Conservation (phyloP, 2,113 vertebrate species). For the Ammodramus savannarum region DNA sequence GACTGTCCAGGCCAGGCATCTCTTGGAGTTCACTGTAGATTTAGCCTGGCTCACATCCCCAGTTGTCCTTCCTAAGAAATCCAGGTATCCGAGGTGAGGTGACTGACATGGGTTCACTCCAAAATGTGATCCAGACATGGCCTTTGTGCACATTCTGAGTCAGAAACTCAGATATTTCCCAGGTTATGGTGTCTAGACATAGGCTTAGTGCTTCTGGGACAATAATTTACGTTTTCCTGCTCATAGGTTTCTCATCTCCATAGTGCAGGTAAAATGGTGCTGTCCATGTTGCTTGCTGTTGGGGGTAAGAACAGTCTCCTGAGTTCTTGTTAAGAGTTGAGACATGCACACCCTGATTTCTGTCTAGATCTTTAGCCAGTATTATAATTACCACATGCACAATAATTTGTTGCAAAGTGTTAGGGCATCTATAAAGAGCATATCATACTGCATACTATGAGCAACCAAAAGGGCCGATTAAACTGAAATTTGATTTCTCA, state of each 20-base stretch:
- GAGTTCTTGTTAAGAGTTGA: not conserved
- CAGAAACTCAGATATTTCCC: not conserved
- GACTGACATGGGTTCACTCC: not conserved
- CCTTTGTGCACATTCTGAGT: not conserved
- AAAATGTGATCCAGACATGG: not conserved
- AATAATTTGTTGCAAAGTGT: not conserved
- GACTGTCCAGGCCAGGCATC: not conserved
- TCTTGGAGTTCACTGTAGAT: not conserved
- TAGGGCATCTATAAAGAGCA: not conserved
- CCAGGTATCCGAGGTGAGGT: not conserved
- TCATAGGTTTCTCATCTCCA: not conserved
- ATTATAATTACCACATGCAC: not conserved
- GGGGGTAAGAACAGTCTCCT: not conserved
- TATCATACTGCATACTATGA: not conserved
- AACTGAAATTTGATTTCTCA: not conserved
- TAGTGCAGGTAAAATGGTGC: not conserved
- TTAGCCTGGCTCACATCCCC: not conserved
- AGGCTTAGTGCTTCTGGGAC: slow-evolving; percentile 20
- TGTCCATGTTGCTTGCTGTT: not conserved
- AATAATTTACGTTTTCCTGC: not conserved
- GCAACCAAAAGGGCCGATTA: not conserved
- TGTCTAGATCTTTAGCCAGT: not conserved
- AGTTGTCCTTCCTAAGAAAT: not conserved
- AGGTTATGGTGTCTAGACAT: slow-evolving; percentile 30
- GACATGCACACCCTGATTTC: not conserved